Evolutionary conservation across 2,888 invertebrate genomes (phyloP), one percentile per base, ranked within the genome.

Genomic region (Cordilura impudica): DNA sequence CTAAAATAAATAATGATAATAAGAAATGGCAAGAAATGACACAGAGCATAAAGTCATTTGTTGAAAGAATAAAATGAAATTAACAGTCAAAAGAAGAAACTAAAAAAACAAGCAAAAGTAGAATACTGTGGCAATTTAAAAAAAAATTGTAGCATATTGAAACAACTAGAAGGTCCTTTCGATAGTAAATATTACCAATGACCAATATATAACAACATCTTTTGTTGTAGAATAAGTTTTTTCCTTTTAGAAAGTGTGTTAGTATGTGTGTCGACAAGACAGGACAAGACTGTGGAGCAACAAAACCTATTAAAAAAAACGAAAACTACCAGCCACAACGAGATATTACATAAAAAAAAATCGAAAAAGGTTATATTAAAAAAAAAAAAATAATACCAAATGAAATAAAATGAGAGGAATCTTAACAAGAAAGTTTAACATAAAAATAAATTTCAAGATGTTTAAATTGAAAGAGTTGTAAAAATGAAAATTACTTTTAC

Each of bases 141-240:
- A 47, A 47, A 14, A 31, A 47, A 66, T 8, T 12, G 54, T 19
- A 54, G 47, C 67, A 66, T 53, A 67, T 56, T 67, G 67, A 45
- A 56, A 47, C 7, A 14, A 47, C 56, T 31, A n/a, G 47, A 47
- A 23, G 56, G 47, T 18, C 10, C 31, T 18, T 63, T 29, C 4
- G n/a, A 18, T n/a, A 45, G 19, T 61, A n/a, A 45, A 26, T 60
- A 60, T 12, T 12, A 45, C 45, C 14, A 19, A 35, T 29, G 56
- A 35, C 35, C 35, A 39, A 35, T 19, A 35, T 8, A 21, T 14
- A 6, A 51, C 26, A 51, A 51, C 51, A 51, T 26, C n/a, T 12
- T n/a, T 39, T 2, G 35, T 39, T 2, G 12, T 10, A 10, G 31
- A n/a, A 2, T 12, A 39, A n/a, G 35, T 39, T 39, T 39, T 39